Evolutionary conservation across 2,113 vertebrate genomes (phyloP).

Genomic region (Nasalis larvatus): DNA sequence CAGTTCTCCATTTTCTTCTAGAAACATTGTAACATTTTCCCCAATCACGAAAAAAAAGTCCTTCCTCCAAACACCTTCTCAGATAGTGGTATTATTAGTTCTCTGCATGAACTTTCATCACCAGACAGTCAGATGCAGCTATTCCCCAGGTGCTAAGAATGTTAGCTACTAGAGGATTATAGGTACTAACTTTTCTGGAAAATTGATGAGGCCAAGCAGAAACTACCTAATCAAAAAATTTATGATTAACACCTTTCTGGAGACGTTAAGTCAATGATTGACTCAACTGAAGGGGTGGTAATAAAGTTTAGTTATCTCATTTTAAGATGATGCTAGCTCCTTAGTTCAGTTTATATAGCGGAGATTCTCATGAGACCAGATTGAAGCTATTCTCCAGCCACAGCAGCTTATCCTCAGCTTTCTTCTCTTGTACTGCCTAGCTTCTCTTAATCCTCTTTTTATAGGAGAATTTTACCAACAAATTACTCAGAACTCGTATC

Average conservation of each 20-base stretch:
- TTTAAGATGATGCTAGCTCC: background rate
- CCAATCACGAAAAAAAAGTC: fast-evolving
- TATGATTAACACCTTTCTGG: background rate
- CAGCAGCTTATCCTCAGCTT: background rate
- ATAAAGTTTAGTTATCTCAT: background rate
- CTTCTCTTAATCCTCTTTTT: background rate
- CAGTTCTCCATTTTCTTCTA: background rate
- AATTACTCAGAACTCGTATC: background rate
- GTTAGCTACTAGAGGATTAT: background rate
- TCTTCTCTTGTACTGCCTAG: fast-evolving
- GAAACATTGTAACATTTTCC: background rate
- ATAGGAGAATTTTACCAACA: background rate
- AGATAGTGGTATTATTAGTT: background rate
- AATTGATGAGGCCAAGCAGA: background rate
- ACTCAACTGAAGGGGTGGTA: background rate
- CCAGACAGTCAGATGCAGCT: background rate
- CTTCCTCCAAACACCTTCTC: background rate
- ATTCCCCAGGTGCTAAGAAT: background rate
- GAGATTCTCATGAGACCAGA: background rate
- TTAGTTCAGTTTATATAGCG: background rate
- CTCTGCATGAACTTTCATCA: background rate
- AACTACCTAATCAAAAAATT: background rate
- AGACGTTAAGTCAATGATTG: background rate
- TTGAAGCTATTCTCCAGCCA: background rate
- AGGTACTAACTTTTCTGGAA: background rate